A percentile compares a stretch with the other conserved stretches of the same genome.
phyloP scores from a whole-genome alignment of 2,888 invertebrate species.

The Eretmocerus hayati region DNA sequence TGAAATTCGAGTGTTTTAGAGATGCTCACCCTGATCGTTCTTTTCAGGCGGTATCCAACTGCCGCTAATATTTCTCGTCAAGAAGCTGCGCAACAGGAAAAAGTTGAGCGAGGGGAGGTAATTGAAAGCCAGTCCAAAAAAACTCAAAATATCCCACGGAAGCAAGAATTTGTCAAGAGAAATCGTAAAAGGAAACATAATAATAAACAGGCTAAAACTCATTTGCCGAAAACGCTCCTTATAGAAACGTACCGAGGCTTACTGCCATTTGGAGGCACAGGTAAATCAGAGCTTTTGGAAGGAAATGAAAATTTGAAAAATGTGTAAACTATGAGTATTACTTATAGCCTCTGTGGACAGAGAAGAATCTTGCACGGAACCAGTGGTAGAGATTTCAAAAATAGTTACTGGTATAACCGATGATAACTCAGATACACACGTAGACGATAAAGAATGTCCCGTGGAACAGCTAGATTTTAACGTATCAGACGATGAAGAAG shows the following conservation, averaged over 20 bases:
- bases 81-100: slow-evolving; percentile 59
- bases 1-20: no score
- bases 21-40: no score
- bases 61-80: slow-evolving; percentile 58
- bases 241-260: slow-evolving; percentile 40
- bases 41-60: slow-evolving; percentile 63
- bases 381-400: no score
- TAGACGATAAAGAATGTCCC: background rate
- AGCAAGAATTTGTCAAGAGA: slow-evolving; percentile 25
- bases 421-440: no score
- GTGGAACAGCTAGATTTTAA: background rate
- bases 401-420: background rate
- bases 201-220: background rate
- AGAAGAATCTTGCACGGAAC: no score
- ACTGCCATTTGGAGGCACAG: slow-evolving; percentile 50
- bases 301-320: no score
- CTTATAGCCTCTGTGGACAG: no score
- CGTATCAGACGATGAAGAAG: slow-evolving; percentile 15
- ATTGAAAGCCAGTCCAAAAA: slow-evolving; percentile 44
- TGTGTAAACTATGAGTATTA: no score
- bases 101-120: slow-evolving; percentile 68
- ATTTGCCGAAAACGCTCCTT: background rate
- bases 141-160: slow-evolving; percentile 24
- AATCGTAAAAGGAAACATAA: slow-evolving; percentile 42
- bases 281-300: no score